Evolutionary conservation across 1,140 invertebrate species (phyloP), one percentile per base, ranked within the genome.

Genomic region (Bombus ignitus): DNA sequence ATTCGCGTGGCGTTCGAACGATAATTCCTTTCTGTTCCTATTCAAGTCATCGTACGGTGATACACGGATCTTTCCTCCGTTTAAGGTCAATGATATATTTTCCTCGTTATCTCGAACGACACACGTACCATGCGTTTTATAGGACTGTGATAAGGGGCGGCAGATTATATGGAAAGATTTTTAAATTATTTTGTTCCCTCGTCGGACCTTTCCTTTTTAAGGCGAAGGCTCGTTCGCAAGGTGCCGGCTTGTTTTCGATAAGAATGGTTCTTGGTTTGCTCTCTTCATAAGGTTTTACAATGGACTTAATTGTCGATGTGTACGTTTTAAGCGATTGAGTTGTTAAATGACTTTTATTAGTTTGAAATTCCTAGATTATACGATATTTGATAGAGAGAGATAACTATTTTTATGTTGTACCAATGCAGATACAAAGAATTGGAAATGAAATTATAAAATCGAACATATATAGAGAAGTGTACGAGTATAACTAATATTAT

Each of bases 131-230:
- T 18, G 18, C 18, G n/a, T n/a, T 65, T 65, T 77, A 77, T 59
- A 70, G 35, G 62, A 15, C 28, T 13, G 57, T 59, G 28, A 76
- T 76, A 81, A 81, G 71, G 18, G 25, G 9, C 47, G 65, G 72
- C 0, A 74, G 77, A 85, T 80, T 79, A 28, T 28, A 74, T 2
- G 15, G 62, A 77, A 77, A 70, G 81, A 70, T 87, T 73, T 59
- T 77, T 70, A 10, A 76, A 77, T 70, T n/a, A 53, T 83, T 53
- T 53, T 59, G 28, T 39, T 73, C 35, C 47, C 22, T 10, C 6
- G 70, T 37, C 42, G n/a, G 37, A 39, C 39, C 44, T 44, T 81
- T 80, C 12, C 66, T 37, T 68, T n/a, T 28, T 2, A 35, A 59
- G 22, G 32, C 8, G 35, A 39, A 39, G 18, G 3, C 5, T 76